Base-by-base conservation (phyloP, 2,797 vertebrate genomes). In the Scarus forsteni region DNA sequence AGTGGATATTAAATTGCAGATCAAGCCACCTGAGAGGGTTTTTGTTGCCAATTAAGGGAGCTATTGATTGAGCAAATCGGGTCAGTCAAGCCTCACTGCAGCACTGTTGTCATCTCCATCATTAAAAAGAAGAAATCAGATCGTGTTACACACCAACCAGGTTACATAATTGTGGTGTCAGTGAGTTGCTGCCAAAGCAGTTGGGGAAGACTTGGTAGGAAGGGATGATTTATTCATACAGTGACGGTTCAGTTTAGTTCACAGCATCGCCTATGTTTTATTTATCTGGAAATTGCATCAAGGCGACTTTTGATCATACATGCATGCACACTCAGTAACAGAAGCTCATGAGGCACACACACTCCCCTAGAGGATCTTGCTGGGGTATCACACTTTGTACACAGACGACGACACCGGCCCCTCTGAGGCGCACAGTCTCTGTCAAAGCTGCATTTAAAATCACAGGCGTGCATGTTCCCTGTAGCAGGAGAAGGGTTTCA, bases 251-350 rank as follows among this genome's bases (percentile, higher is more conserved):
- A 86, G 77, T 87, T 87, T 85, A 87, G 88, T 88, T 82, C 88
- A 75, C 49, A 9, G 87, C 79, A 52, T 67, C 59, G 51, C 61
- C 85, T 75, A 85, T 91, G 88, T 90, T 92, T 93, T 90, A 91
- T 92, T 89, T 89, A 91, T 91, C 51, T 69, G 59, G 66, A 70
- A 79, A 90, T 88, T 68, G 76, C 81, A 88, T 81, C 79, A 85
- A 88, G 79, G 81, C 82, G 69, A 90, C 79, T 86, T 90, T 90
- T 92, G 89, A 92, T 92, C 89, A 86, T 80, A 87, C 86, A 85
- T 89, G 77, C 88, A 81, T 54, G 67, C 62, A 35, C 36, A 1
- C 49, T 51, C 75, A 38, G 70, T 34, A n/a, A 54, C 71, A 74
- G 67, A 60, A 79, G 69, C 51, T 15, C 55, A 18, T 8, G 49